Percentiles rank a stretch among this genome's conserved stretches.
Evolutionary conservation across 2,888 invertebrate genomes (phyloP).

Genomic region (Eilema griseolum): DNA sequence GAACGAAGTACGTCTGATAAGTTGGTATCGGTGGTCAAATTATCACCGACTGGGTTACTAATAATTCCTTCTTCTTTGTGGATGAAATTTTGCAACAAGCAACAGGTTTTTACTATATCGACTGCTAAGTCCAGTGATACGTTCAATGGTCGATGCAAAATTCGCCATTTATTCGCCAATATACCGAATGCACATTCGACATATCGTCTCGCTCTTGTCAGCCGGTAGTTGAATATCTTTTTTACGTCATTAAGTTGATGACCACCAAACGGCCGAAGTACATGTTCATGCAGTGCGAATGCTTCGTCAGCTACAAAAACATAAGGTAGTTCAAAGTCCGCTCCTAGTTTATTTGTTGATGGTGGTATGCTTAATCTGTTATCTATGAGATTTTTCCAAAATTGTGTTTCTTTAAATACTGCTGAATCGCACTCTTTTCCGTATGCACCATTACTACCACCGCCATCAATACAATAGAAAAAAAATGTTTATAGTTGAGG

Average conservation of each 20-base stretch:
- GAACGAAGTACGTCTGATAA: slow-evolving; percentile 16
- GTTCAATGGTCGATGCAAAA: slow-evolving; percentile 13
- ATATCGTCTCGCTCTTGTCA: slow-evolving; percentile 18
- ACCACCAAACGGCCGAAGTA: slow-evolving; percentile 15
- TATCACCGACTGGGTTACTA: slow-evolving; percentile 8
- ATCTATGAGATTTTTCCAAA: slow-evolving; percentile 25
- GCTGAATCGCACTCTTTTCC: slow-evolving; percentile 36
- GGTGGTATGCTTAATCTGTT: slow-evolving; percentile 7
- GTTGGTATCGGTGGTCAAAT: slow-evolving; percentile 8
- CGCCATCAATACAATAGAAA: slow-evolving; percentile 10
- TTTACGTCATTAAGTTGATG: slow-evolving; percentile 11
- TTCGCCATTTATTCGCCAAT: slow-evolving; percentile 11
- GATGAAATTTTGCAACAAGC: slow-evolving; percentile 21
- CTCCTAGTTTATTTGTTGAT: too few relatives aligned
- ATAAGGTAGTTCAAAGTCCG: slow-evolving; percentile 13
- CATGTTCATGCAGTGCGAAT: slow-evolving; percentile 39
- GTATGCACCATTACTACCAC: slow-evolving; percentile 20
- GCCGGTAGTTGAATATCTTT: slow-evolving; percentile 4
- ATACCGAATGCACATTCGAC: slow-evolving; percentile 14
- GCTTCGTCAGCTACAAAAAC: slow-evolving; percentile 40
- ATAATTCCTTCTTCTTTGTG: slow-evolving; percentile 15
- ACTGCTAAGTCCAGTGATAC: slow-evolving; percentile 13
- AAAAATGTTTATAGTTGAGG: slow-evolving; percentile 6
- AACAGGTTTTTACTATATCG: slow-evolving; percentile 21
- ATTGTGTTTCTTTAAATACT: slow-evolving; percentile 32